phyloP scores from a whole-genome alignment of 2,797 vertebrate species.

The Rhynchonycteris naso region DNA sequence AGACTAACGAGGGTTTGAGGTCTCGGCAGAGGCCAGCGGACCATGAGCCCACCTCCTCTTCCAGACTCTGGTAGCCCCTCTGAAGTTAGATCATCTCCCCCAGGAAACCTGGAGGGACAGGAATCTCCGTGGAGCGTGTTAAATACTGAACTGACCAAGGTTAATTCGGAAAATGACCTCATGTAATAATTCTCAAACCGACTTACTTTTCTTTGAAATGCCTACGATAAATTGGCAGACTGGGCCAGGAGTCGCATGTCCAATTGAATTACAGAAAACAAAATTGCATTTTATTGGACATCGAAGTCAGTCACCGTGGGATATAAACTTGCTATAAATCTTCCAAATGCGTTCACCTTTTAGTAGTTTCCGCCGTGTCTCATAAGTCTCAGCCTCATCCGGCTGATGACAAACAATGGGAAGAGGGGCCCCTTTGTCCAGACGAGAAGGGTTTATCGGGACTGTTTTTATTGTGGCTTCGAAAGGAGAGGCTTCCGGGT shows the following conservation, averaged over 20 bases:
- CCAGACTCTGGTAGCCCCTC: background rate
- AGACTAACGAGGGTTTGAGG: rapidly evolving
- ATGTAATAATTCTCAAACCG: background rate
- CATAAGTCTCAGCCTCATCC: background rate
- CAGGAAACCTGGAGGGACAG: background rate
- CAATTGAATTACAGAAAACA: background rate
- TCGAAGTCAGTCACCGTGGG: background rate
- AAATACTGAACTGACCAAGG: background rate
- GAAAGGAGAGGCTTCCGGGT: background rate
- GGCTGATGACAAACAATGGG: background rate
- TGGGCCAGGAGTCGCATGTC: no score
- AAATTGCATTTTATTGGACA: background rate
- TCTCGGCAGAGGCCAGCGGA: background rate
- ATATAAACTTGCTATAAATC: background rate
- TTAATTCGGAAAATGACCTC: slow-evolving; percentile 5
- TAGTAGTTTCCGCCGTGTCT: background rate
- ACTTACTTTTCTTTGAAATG: slow-evolving; percentile 4
- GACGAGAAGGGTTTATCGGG: background rate
- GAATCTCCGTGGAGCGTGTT: background rate
- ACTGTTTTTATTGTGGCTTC: background rate
- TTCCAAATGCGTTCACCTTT: background rate
- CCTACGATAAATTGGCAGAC: background rate
- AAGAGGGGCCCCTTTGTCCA: background rate
- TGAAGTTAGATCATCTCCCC: background rate
- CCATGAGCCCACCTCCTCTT: rapidly evolving